Conservation (phyloP, 2,888 invertebrate species). For the Scrobipalpa costella region DNA sequence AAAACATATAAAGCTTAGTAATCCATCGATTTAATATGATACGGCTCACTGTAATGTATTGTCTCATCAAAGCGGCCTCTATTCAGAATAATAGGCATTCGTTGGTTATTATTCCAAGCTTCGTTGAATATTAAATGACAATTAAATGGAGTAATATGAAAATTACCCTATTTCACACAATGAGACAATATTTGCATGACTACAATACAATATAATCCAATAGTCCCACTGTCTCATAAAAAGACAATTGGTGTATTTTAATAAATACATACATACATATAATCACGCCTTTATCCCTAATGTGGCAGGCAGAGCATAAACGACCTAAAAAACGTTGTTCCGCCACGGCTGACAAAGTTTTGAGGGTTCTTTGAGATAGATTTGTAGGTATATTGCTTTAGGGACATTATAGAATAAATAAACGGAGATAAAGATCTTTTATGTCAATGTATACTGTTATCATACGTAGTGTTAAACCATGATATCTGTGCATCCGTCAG, state of each 20-base stretch:
- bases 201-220: background rate
- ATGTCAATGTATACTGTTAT: too few species aligned
- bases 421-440: too few species aligned
- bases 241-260: background rate
- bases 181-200: background rate
- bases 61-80: background rate
- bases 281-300: too few species aligned
- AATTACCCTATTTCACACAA: background rate
- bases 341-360: too few species aligned
- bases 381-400: too few species aligned
- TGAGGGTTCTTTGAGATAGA: too few species aligned
- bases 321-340: too few species aligned
- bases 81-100: background rate
- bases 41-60: background rate
- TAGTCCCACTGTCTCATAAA: background rate
- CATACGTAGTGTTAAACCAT: too few species aligned
- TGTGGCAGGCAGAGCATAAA: too few species aligned
- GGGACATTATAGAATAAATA: too few species aligned
- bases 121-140: conserved; percentile 3
- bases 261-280: too few species aligned
- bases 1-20: background rate
- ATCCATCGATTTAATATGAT: background rate
- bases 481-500: too few species aligned
- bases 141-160: background rate
- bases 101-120: background rate